Evolutionary conservation across 92 coral and sea anemone genomes (phyloP).

Genomic region (Phenganax stokvisi): DNA sequence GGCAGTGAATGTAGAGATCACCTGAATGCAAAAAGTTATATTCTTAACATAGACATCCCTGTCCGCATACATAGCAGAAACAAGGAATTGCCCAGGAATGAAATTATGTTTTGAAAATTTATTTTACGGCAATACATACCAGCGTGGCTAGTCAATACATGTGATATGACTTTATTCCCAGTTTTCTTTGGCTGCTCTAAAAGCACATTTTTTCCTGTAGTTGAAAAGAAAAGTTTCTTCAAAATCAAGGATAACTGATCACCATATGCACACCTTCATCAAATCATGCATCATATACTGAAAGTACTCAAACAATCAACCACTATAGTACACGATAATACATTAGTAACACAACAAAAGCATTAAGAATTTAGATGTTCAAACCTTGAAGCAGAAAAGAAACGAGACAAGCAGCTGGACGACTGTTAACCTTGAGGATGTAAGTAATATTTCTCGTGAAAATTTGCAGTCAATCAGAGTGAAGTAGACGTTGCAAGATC

Average conservation of each 20-base stretch:
- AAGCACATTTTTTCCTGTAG: slow-evolving; percentile 82
- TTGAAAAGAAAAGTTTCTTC: not conserved
- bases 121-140: slow-evolving; percentile 46
- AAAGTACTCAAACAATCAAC: not conserved
- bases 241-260: not conserved
- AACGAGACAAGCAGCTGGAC: slow-evolving; percentile 93
- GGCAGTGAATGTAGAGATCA: slow-evolving; percentile 84
- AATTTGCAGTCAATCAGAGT: not conserved
- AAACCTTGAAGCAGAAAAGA: slow-evolving; percentile 89
- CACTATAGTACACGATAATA: not conserved
- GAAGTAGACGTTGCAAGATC: not conserved
- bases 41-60: not conserved
- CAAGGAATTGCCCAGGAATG: not conserved
- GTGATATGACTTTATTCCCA: slow-evolving; percentile 89
- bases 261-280: too few species aligned
- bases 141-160: slow-evolving; percentile 89
- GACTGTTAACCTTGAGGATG: slow-evolving; percentile 67
- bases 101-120: not conserved
- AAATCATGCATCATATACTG: too few species aligned
- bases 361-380: not conserved
- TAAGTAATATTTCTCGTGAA: not conserved
- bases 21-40: slow-evolving; percentile 45
- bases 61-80: not conserved
- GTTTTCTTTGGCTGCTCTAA: slow-evolving; percentile 90
- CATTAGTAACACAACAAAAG: not conserved